These are phyloP conservation scores for Volucella zonaria DNA, from an alignment of 2,888 invertebrate genomes.

Conservation along the genomic window DNA sequence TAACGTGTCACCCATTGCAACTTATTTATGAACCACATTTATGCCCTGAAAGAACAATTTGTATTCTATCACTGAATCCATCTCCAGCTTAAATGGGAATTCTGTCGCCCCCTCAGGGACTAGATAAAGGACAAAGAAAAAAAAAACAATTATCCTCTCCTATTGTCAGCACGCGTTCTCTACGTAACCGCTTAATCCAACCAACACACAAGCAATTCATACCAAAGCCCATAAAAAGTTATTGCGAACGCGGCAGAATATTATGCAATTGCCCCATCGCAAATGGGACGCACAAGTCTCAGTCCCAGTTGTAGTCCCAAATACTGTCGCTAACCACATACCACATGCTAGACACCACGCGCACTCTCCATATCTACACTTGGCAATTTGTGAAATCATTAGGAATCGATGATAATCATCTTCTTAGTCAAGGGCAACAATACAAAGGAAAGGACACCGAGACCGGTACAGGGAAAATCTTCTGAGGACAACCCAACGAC, in stretches of 20 bases:
- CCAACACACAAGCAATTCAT: constrained; percentile 7
- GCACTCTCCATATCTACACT: constrained; percentile 20
- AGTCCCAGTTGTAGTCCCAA: neutral
- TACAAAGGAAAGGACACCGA: neutral
- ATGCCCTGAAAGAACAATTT: constrained; percentile 32
- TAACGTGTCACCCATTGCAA: constrained; percentile 30
- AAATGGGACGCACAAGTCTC: constrained; percentile 39
- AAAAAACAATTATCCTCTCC: constrained; percentile 56
- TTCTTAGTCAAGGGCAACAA: constrained; percentile 31
- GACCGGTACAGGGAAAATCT: no score
- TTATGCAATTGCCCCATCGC: constrained; percentile 19
- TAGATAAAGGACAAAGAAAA: neutral
- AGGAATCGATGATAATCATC: constrained; percentile 68
- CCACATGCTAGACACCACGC: neutral
- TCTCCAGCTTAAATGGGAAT: constrained; percentile 30
- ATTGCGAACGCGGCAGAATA: constrained; percentile 43
- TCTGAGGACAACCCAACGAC: no score
- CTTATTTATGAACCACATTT: constrained; percentile 39
- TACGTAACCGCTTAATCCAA: constrained; percentile 43
- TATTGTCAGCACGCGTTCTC: constrained; percentile 43
- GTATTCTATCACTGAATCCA: constrained; percentile 20
- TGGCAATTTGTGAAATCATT: constrained; percentile 61
- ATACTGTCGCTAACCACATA: no score
- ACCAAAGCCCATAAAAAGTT: constrained; percentile 42
- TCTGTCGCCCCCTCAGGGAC: neutral